Evolutionary conservation across 2,888 invertebrate species (phyloP), one percentile per base, ranked within the genome.

Genomic region (Andrena camellia): DNA sequence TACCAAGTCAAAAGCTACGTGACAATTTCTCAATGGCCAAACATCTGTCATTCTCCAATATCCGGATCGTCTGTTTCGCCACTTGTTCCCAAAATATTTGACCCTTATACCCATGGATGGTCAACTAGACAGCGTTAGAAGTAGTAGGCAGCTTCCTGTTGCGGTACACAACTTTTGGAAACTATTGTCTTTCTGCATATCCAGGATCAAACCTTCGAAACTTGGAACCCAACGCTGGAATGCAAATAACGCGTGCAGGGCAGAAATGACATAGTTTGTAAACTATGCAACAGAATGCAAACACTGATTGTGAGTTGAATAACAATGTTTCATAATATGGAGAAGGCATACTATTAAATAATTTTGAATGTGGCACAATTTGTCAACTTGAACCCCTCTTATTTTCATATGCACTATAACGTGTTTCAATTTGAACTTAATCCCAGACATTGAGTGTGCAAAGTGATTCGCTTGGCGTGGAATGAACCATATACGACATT

Each of bases 121-220:
- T 42, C 35, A 73, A n/a, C 20, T 23, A 26, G 20, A 23, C 31
- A 60, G 13, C 60, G 31, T 31, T 17, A 48, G 48, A 50, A 48
- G 48, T 31, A 48, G 31, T 23, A 13, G 1, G 54, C 26, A 29
- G 54, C 29, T 64, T 73, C 26, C 20, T 33, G 63, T 50, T 52
- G 20, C 3, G 64, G 26, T 7, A 20, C 35, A 52, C 52, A 54
- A 73, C 64, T 64, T 52, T 64, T 52, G 35, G 23, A 35, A 74
- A 66, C 57, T 66, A 48, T 31, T 66, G 35, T 33, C 73, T 74
- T 66, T 66, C 59, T 74, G 66, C 57, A 31, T 57, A 63, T 74
- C 57, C 26, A 42, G 29, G 29, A 23, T 26, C 66, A 31, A 23
- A 74, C 29, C 57, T 54, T 26, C 31, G 23, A 42, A 67, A 48